Evolutionary conservation across 2,888 invertebrate species (phyloP), one percentile per base, ranked within the genome.

Genomic region (Selenia dentaria): DNA sequence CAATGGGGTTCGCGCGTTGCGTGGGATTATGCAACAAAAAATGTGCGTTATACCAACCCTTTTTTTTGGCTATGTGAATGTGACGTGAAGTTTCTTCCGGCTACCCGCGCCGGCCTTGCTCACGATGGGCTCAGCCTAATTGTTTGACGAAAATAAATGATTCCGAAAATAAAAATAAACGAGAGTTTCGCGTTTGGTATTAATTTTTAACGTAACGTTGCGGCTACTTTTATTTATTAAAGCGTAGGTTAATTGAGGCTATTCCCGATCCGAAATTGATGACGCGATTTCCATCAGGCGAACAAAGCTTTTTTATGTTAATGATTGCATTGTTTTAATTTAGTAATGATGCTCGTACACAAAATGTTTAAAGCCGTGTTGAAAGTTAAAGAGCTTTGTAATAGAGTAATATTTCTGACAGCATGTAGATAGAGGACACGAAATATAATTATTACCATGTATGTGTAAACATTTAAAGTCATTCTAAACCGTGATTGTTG

Each of bases 61-160:
- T 87, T 83, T 84, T 81, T 75, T 59, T 67, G 69, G 65, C 59
- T 68, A 73, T 52, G 69, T 68, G 70, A 77, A 79, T 79, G 76
- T 79, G 78, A 83, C 77, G 82, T 71, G 75, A 75, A 81, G 74
- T 84, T 84, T 85, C 83, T 82, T 83, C 80, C 77, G 77, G 70
- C 65, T 64, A 60, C 68, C 69, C 69, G 67, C 58, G 57, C 66
- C 70, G 74, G 74, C 77, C 80, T 74, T 76, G 78, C 74, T 62
- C 64, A 60, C 77, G 75, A 82, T 78, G 74, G 69, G 73, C 74
- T 62, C 75, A 68, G 72, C 81, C 82, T 87, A 88, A 88, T 88
- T 88, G 85, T 83, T 86, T 84, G 83, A 88, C 86, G 85, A 84
- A 85, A 89, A 89, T 84, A 89, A 89, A 88, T 89, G 85, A 87